phyloP scores from a whole-genome alignment of 2,797 vertebrate species.

The Poliocrania exsul region DNA sequence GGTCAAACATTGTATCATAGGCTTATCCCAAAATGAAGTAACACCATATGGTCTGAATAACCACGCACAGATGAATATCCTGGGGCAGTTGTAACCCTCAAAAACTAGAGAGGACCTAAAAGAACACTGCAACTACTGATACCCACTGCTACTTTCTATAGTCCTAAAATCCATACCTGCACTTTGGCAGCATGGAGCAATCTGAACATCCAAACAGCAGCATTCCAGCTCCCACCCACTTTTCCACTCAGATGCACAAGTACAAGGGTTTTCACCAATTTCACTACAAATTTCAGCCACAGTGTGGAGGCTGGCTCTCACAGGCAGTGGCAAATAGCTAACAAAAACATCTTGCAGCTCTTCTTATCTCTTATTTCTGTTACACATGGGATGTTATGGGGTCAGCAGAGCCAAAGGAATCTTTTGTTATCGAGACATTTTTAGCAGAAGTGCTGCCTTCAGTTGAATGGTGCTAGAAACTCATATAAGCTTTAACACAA shows the following conservation, averaged over 20 bases:
- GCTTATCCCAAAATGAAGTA: background rate
- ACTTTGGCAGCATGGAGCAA: background rate
- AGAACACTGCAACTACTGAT: background rate
- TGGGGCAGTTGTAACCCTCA: background rate
- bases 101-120: background rate
- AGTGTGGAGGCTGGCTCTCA: background rate
- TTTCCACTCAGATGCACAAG: background rate
- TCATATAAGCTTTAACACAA: background rate
- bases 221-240: background rate
- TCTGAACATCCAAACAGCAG: background rate
- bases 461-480: background rate
- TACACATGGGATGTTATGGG: background rate
- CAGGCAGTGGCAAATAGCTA: background rate
- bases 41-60: background rate
- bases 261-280: background rate
- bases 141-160: background rate
- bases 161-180: background rate
- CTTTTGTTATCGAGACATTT: fast-evolving
- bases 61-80: background rate
- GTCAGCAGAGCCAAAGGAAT: background rate
- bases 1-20: background rate
- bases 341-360: background rate
- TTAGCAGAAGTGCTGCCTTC: background rate
- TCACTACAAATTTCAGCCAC: background rate
- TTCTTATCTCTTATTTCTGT: background rate